Evolutionary conservation across 2,888 invertebrate genomes (phyloP), one percentile per base, ranked within the genome.

Genomic region (Drosophila histrio): DNA sequence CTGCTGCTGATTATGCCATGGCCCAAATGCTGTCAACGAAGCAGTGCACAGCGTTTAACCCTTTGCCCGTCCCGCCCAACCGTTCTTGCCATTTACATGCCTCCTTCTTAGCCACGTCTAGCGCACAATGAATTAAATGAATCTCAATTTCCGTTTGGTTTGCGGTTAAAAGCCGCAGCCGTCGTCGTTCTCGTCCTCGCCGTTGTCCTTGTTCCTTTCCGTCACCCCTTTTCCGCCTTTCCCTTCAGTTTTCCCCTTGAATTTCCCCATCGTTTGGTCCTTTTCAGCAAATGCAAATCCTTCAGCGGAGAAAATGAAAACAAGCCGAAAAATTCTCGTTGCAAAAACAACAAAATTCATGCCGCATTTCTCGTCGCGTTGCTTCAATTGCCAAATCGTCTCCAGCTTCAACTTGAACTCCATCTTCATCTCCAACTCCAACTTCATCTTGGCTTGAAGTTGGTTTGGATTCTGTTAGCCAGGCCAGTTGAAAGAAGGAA

Each of bases 111-210:
- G 22, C 7, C n/a, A 24, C 26, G 54, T 43, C 62, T 49, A 30
- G 69, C 60, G 64, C 62, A 83, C 83, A 84, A 88, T 83, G 87
- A 80, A 85, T 88, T 88, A 88, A 85, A 88, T 85, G 87, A 88
- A 85, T 88, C 87, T 86, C 84, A 86, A 88, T 88, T 88, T 85
- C 87, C 87, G 84, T 88, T 85, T 83, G 87, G 87, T 72, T 85
- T 86, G 84, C 80, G 84, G 84, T 87, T 83, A 87, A 87, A 87
- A 82, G 88, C 85, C 88, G 82, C 86, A 85, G 57, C 65, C 58
- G 59, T 70, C 65, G 69, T 65, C 58, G 44, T 66, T 13, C 34
- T 24, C 41, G 26, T 47, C 8, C 8, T 7, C 2, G 3, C 32
- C 13, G 8, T 32, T 17, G 47, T 26, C 61, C n/a, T 49, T 50